Percentiles rank a stretch among this genome's conserved stretches.
Conservation (phyloP, 2,113 vertebrate genomes). For the Rhea pennata region DNA sequence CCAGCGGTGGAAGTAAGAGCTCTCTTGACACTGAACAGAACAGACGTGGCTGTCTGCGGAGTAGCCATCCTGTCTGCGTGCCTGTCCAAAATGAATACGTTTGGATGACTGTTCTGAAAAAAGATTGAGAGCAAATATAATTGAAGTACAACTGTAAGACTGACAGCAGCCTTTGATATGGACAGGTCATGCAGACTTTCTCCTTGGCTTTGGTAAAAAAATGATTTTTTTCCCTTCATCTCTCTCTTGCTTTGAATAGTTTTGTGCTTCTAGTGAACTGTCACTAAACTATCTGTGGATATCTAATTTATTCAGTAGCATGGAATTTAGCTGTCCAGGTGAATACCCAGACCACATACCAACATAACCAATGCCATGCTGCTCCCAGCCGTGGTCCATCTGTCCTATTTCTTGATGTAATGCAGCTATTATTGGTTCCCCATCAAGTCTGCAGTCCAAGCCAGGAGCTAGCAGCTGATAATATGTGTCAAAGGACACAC, state of each 20-base stretch:
- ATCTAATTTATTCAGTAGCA: background rate
- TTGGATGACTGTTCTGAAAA: background rate
- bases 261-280: background rate
- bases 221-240: background rate
- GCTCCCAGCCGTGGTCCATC: background rate
- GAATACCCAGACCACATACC: background rate
- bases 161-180: accelerated
- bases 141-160: background rate
- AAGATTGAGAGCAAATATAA: background rate
- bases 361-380: background rate
- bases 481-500: background rate
- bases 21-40: background rate
- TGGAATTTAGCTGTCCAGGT: background rate
- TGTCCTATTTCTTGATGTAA: background rate
- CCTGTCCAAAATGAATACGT: background rate
- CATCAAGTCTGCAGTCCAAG: background rate
- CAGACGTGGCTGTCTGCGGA: background rate
- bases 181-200: background rate
- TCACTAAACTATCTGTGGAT: background rate
- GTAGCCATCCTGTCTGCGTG: background rate
- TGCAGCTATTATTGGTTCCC: background rate
- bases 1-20: background rate
- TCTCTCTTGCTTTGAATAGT: background rate
- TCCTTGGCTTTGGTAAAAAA: background rate
- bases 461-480: background rate